Percentiles rank a stretch among this genome's conserved stretches.
Conservation (phyloP, 2,888 invertebrate genomes). For the Aplocera efformata region DNA sequence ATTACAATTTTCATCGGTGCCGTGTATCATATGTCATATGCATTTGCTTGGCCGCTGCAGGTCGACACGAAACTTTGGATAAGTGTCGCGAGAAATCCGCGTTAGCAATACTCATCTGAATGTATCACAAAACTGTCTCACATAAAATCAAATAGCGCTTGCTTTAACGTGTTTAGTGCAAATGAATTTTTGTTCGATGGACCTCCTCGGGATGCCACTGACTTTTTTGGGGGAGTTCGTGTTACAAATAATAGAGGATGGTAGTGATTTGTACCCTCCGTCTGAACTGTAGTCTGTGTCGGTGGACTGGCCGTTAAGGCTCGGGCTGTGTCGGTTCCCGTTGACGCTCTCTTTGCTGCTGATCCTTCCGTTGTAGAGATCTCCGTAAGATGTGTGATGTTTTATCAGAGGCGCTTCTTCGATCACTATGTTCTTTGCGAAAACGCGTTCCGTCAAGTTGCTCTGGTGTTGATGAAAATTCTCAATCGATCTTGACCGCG, state of each 20-base stretch:
- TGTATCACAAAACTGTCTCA: slow-evolving; percentile 35
- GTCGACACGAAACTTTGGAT: background rate
- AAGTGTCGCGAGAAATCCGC: slow-evolving; percentile 6
- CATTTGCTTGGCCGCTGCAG: too few species aligned
- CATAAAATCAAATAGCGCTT: slow-evolving; percentile 56
- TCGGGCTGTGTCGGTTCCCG: slow-evolving; percentile 65
- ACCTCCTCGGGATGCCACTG: slow-evolving; percentile 73
- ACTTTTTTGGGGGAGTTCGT: slow-evolving; percentile 62
- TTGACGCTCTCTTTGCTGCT: slow-evolving; percentile 69
- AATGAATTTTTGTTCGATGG: slow-evolving; percentile 70
- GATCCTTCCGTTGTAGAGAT: slow-evolving; percentile 67
- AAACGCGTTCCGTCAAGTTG: slow-evolving; percentile 47
- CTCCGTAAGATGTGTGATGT: slow-evolving; percentile 73
- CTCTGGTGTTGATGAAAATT: slow-evolving; percentile 61
- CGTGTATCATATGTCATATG: too few species aligned
- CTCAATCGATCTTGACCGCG: slow-evolving; percentile 73
- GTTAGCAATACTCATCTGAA: slow-evolving; percentile 29
- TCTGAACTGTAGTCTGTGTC: slow-evolving; percentile 77
- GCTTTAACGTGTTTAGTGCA: slow-evolving; percentile 69
- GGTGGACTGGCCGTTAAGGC: slow-evolving; percentile 67
- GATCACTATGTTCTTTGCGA: slow-evolving; percentile 50
- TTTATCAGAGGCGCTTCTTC: slow-evolving; percentile 60
- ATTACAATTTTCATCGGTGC: too few species aligned
- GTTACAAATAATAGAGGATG: slow-evolving; percentile 71
- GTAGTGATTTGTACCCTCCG: slow-evolving; percentile 76